Evolutionary conservation across 2,113 vertebrate species (phyloP).

Genomic region (Puntigrus tetrazona): DNA sequence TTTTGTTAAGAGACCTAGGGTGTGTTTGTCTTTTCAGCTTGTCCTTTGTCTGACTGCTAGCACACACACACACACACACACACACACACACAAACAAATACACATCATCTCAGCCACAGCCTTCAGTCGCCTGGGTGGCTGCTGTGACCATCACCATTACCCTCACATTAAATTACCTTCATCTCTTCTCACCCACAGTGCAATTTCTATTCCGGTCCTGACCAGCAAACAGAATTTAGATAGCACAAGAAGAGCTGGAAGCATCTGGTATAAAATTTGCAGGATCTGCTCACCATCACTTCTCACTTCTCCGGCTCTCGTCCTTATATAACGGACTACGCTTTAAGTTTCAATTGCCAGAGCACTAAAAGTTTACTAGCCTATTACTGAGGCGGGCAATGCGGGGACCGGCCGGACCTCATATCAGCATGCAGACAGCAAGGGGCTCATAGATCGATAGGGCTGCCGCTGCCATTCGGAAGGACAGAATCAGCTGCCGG

Average conservation of each 20-base stretch:
- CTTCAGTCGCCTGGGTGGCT: conserved; percentile 23
- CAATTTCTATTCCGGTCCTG: conserved; percentile 7
- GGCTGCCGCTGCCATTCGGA: conserved; percentile 29
- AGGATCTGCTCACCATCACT: background rate
- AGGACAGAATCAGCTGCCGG: conserved; percentile 18
- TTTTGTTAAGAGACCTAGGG: background rate
- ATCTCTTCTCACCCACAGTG: conserved; percentile 18
- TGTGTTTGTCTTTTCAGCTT: conserved; percentile 6
- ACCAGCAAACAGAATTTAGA: conserved; percentile 35
- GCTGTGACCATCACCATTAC: conserved; percentile 40
- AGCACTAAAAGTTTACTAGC: conserved; percentile 48
- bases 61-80: background rate
- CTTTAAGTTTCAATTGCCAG: conserved; percentile 36
- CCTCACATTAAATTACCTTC: conserved; percentile 30
- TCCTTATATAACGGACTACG: background rate
- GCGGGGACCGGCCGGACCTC: conserved; percentile 6
- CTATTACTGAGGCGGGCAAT: background rate
- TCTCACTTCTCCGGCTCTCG: background rate
- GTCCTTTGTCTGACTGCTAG: background rate
- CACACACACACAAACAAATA: background rate
- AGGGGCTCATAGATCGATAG: conserved; percentile 37
- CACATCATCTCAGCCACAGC: conserved; percentile 16
- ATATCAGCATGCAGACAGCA: conserved; percentile 51
- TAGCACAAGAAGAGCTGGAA: conserved; percentile 10
- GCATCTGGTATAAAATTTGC: conserved; percentile 18